Evolutionary conservation across 2,888 invertebrate genomes (phyloP), one percentile per base, ranked within the genome.

Genomic region (Platerodrilus igneus): DNA sequence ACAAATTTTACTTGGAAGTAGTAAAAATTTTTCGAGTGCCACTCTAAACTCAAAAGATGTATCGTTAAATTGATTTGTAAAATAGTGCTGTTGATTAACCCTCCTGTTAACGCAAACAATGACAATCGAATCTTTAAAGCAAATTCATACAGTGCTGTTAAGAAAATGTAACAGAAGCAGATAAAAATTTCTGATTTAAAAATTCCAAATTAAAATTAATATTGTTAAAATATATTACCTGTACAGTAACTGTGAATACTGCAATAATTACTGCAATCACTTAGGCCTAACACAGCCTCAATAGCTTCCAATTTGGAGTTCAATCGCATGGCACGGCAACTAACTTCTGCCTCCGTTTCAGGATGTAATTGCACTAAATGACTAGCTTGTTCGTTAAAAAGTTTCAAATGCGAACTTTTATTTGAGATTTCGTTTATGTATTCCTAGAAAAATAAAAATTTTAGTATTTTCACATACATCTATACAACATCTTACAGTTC

Each of bases 281-380:
- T 71, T 42, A 74, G 79, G 58, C 77, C 78, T 57, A 86, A 77
- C 54, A 81, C 76, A 56, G 80, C 73, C 50, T 84, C 80, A 41
- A 88, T 76, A 33, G 80, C 76, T 60, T 84, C 83, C 89, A 88
- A 88, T 67, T 85, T 86, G 41, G 78, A 76, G 62, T 84, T 86
- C 48, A 89, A 72, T 60, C 83, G 81, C 58, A 80, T 78, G 50
- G 86, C 77, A 49, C 84, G 75, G 78, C 83, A 81, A 33, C 76
- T 75, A 43, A 88, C 81, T 67, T 81, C 80, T 49, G 80, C 79
- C 55, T 74, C 74, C 52, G 77, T 69, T 52, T 75, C 71, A 37
- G 81, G 79, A 62, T 75, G 74, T 37, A 76, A 71, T 54, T 73
- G 68, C 54, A 83, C 78, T 50, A 88, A 72, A 64, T 84, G 81